A percentile compares a stretch with the other conserved stretches of the same genome.
phyloP scores from a whole-genome alignment of 2,113 vertebrate genomes.

The Chloroceryle aenea region DNA sequence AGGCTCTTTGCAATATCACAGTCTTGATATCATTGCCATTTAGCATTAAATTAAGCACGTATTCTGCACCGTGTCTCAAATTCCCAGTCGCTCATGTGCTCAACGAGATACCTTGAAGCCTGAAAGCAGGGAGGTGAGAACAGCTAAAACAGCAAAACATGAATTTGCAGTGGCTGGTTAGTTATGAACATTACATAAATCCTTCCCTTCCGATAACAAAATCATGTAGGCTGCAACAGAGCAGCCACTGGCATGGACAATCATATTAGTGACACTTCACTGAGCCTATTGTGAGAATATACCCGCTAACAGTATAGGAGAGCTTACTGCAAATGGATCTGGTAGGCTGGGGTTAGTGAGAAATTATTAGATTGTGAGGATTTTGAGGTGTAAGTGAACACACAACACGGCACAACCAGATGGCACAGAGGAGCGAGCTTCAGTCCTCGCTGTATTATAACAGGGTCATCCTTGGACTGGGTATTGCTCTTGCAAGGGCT shows the following conservation, averaged over 20 bases:
- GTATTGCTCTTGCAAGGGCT: background rate
- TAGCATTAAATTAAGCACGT: background rate
- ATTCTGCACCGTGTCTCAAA: background rate
- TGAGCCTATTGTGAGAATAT: constrained; percentile 46
- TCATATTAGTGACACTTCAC: constrained; percentile 43
- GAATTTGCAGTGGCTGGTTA: constrained; percentile 17
- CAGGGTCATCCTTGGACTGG: background rate
- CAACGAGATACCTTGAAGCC: background rate
- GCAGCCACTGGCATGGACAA: constrained; percentile 64
- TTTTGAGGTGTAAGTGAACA: background rate
- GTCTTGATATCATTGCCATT: background rate
- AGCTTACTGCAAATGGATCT: constrained; percentile 18
- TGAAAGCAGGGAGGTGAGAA: background rate
- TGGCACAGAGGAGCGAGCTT: background rate
- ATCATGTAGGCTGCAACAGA: constrained; percentile 51
- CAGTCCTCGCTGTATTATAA: background rate
- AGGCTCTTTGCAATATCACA: background rate
- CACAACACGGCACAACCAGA: background rate
- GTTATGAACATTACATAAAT: constrained; percentile 47
- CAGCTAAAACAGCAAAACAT: background rate
- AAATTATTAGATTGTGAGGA: constrained; percentile 17
- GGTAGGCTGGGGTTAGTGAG: background rate
- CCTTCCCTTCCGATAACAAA: constrained; percentile 17
- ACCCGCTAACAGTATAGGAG: background rate
- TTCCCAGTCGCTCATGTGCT: background rate